Evolutionary conservation across 1,140 invertebrate species (phyloP).

Genomic region (Drosophila serrata): DNA sequence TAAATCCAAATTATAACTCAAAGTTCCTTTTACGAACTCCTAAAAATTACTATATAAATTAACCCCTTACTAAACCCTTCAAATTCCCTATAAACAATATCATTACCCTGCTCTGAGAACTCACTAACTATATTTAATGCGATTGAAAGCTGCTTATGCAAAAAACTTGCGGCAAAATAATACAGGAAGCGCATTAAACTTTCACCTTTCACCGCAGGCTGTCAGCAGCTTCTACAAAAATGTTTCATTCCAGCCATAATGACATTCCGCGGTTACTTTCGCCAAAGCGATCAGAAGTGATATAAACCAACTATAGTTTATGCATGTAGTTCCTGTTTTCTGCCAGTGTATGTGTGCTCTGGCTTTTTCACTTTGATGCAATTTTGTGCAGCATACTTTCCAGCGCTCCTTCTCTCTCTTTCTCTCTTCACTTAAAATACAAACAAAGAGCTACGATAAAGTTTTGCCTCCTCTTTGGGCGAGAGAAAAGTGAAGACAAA

Average conservation of each 20-base stretch:
- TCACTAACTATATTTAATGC: constrained; percentile 4
- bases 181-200: constrained; percentile 23
- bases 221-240: background rate
- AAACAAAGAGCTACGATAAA: constrained; percentile 70
- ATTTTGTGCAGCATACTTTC: constrained; percentile 56
- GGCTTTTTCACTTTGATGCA: constrained; percentile 57
- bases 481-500: constrained; percentile 54
- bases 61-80: background rate
- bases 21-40: background rate
- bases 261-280: constrained; percentile 20
- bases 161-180: constrained; percentile 9
- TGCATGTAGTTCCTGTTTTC: background rate
- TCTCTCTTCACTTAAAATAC: constrained; percentile 30
- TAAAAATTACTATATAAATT: background rate
- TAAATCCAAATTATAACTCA: background rate
- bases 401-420: constrained; percentile 10
- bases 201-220: constrained; percentile 22
- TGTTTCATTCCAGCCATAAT: constrained; percentile 13
- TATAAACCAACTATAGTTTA: constrained; percentile 9
- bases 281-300: constrained; percentile 1
- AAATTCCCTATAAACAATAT: background rate
- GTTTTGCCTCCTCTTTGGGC: constrained; percentile 37
- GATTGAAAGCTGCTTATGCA: background rate
- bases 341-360: too few species aligned
- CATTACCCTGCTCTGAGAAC: background rate